Percentiles rank a stretch among this genome's conserved stretches.
These are phyloP conservation scores for Haemorhous mexicanus DNA, from an alignment of 2,113 vertebrate species.

Conservation along the genomic window DNA sequence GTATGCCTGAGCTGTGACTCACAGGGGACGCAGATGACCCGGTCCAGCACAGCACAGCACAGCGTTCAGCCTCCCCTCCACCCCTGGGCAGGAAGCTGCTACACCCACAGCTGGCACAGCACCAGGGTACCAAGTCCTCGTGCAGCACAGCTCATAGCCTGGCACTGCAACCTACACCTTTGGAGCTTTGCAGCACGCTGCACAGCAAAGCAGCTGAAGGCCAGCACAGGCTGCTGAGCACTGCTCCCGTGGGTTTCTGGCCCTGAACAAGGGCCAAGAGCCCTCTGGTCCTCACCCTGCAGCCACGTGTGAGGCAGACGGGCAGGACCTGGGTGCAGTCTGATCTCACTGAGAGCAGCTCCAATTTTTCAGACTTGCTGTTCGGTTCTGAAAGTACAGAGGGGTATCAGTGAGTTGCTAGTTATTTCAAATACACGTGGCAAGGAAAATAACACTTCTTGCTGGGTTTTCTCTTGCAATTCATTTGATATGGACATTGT, in stretches of 20 bases:
- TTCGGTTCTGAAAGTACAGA: neutral
- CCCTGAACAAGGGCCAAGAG: neutral
- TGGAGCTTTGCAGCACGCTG: neutral
- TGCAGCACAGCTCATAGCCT: neutral
- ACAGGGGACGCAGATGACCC: neutral
- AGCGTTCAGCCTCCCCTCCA: neutral
- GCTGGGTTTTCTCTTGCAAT: neutral
- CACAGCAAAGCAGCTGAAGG: neutral
- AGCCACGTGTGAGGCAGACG: fast-evolving
- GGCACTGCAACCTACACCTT: neutral
- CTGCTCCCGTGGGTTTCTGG: fast-evolving
- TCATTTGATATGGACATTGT: neutral
- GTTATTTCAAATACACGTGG: neutral
- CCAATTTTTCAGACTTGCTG: neutral
- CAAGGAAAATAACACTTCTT: neutral
- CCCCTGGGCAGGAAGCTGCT: neutral
- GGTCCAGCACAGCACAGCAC: neutral
- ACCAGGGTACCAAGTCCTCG: neutral
- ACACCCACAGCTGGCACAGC: slow-evolving; percentile 15
- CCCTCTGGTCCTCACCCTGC: neutral
- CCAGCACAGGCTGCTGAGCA: neutral
- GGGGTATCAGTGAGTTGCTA: neutral
- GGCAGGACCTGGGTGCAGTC: fast-evolving
- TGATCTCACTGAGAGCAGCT: neutral
- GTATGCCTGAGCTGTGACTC: slow-evolving; percentile 17